Evolutionary conservation across 1,140 invertebrate genomes (phyloP).

Genomic region (Ceratina calcarata): DNA sequence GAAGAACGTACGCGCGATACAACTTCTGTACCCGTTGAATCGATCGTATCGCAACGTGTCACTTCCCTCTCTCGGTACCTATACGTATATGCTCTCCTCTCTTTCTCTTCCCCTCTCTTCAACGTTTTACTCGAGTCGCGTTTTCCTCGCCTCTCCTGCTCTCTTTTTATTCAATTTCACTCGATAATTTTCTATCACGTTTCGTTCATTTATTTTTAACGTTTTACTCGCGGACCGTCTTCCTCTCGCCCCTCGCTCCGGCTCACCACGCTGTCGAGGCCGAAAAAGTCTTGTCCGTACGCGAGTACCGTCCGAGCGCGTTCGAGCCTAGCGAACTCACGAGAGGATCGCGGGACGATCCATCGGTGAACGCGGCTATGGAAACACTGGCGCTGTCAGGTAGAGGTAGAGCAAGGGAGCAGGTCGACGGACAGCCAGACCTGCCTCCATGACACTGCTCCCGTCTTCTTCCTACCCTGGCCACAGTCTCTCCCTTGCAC

Average conservation of each 20-base stretch:
- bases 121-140: not conserved
- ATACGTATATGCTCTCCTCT: not conserved
- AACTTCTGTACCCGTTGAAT: slow-evolving; percentile 54
- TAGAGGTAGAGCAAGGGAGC: slow-evolving; percentile 48
- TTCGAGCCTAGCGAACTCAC: slow-evolving; percentile 32
- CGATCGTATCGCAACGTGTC: slow-evolving; percentile 64
- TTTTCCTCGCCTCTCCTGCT: not conserved
- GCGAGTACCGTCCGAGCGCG: slow-evolving; percentile 20
- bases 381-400: slow-evolving; percentile 62
- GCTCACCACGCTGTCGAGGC: too few relatives aligned
- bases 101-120: not conserved
- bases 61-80: slow-evolving; percentile 40
- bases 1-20: slow-evolving; percentile 38
- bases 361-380: slow-evolving; percentile 61
- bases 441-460: slow-evolving; percentile 57
- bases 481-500: slow-evolving; percentile 19
- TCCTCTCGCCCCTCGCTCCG: too few relatives aligned
- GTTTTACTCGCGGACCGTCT: not conserved
- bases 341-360: slow-evolving; percentile 48
- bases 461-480: slow-evolving; percentile 6
- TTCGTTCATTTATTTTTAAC: not conserved
- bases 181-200: too few relatives aligned
- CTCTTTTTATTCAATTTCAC: not conserved
- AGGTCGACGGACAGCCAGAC: slow-evolving; percentile 63
- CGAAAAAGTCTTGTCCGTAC: not conserved